These are phyloP conservation scores for Volucella inanis DNA, from an alignment of 2,888 invertebrate species.

Conservation along the genomic window DNA sequence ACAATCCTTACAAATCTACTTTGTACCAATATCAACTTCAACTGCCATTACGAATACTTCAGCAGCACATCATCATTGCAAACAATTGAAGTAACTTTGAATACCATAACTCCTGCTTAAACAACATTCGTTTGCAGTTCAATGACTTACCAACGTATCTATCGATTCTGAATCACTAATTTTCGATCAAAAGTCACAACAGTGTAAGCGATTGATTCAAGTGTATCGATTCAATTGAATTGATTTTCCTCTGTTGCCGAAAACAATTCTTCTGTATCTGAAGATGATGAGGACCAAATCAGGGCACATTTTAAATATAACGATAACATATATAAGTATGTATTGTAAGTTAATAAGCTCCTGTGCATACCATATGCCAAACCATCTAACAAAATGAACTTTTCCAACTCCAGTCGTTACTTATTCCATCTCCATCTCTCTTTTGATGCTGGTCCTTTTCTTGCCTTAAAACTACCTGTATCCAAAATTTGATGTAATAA, in stretches of 20 bases:
- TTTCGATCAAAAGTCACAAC: constrained; percentile 41
- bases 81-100: no score
- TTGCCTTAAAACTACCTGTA: constrained; percentile 32
- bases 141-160: constrained; percentile 56
- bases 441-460: constrained; percentile 24
- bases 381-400: constrained; percentile 37
- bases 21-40: no score
- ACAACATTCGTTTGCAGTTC: constrained; percentile 59
- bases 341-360: constrained; percentile 65
- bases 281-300: constrained; percentile 62
- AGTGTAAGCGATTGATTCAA: constrained; percentile 43
- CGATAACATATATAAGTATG: constrained; percentile 4
- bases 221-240: constrained; percentile 11
- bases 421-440: constrained; percentile 6
- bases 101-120: constrained; percentile 1
- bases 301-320: constrained; percentile 48
- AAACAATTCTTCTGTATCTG: constrained; percentile 50
- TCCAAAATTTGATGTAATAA: constrained; percentile 56
- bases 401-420: constrained; percentile 15
- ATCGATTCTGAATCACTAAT: constrained; percentile 65
- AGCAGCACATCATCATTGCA: no score
- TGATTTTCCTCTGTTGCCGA: not conserved
- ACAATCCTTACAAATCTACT: no score
- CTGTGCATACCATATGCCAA: constrained; percentile 59
- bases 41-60: no score